These are phyloP conservation scores for Bucco capensis DNA, from an alignment of 2,113 vertebrate genomes.

Conservation along the genomic window DNA sequence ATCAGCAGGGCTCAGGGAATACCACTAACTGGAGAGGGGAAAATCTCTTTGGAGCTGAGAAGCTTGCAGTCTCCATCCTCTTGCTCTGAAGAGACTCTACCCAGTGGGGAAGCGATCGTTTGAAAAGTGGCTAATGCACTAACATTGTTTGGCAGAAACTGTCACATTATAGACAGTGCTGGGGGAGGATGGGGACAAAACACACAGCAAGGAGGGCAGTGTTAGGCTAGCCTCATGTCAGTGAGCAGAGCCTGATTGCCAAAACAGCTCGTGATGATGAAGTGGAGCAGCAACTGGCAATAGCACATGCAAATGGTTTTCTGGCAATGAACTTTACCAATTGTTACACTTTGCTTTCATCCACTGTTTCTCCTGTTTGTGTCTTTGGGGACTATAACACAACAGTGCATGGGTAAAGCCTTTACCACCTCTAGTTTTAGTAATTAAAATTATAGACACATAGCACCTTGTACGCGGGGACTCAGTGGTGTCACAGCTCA, in stretches of 20 bases:
- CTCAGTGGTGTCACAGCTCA: neutral
- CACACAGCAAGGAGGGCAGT: neutral
- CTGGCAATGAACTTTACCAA: neutral
- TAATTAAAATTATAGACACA: neutral
- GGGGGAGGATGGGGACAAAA: neutral
- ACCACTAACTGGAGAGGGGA: neutral
- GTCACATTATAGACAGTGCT: neutral
- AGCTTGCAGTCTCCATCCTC: neutral
- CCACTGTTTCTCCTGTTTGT: neutral
- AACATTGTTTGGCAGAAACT: neutral
- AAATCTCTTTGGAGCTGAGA: constrained; percentile 30
- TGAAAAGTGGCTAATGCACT: constrained; percentile 19
- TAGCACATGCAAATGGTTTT: neutral
- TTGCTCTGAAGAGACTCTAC: neutral
- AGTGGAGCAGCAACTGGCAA: neutral
- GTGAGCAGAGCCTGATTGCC: neutral
- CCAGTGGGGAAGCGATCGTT: neutral
- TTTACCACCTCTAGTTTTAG: neutral
- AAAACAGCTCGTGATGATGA: neutral
- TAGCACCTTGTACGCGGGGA: rapidly evolving
- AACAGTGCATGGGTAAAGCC: neutral
- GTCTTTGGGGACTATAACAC: neutral
- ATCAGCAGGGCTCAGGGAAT: constrained; percentile 66
- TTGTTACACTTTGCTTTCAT: neutral
- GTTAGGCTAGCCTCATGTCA: neutral